Evolutionary conservation across 2,113 vertebrate genomes (phyloP), one percentile per base, ranked within the genome.

Genomic region (Montifringilla adamsi): DNA sequence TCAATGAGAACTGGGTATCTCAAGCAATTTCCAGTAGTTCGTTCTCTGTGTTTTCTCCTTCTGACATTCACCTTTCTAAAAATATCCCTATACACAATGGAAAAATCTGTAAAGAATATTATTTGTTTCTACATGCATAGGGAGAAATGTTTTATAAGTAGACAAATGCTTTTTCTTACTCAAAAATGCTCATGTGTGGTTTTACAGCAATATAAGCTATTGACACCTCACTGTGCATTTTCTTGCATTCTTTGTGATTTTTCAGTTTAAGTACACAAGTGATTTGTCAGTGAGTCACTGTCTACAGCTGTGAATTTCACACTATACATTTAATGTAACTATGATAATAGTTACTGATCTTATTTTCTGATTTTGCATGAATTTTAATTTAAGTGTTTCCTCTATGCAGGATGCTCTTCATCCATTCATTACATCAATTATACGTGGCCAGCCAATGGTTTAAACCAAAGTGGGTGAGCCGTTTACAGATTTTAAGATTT

Each of bases 1-100:
- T 69, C 41, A 53, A 27, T 4, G 8, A 31, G 7, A 49, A 8
- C 4, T 43, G 53, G 7, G 9, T 72, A 27, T 16, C 16, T 7
- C 1, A 4, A 50, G 11, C 0, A 1, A 19, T 49, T 70, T 10
- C 2, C 21, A 46, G 26, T 6, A 49, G 19, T n/a, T 64, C 10
- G 19, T 92, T 81, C 20, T 50, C 23, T 60, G 8, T 39, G 35
- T 73, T 92, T 89, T 58, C 41, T 62, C 35, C 55, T 53, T 62
- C 60, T 4, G 3, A 2, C 5, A 35, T 60, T 60, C 50, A 62
- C 4, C 17, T 82, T 60, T 59, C 27, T 56, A 30, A 35, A 27
- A 74, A 37, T 74, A 66, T 14, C 16, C 56, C 73, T 76, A 22
- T 55, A 35, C 13, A 21, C 19, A 56, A n/a, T 73, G 21, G 31